Base-by-base conservation (phyloP, 2,888 invertebrate species). In the Aporophyla nigra region DNA sequence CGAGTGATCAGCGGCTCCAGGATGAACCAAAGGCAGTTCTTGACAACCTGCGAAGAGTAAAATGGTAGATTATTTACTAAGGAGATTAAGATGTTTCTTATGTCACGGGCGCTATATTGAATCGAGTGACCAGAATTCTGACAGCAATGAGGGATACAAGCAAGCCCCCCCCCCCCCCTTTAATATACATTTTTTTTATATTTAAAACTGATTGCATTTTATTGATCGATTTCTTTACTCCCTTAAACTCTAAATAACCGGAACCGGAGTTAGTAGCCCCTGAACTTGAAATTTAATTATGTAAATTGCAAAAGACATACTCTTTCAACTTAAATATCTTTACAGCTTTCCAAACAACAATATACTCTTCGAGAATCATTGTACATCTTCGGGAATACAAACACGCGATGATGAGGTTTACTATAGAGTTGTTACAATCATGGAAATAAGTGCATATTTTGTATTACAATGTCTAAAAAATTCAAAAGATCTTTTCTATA, bases 1-100 rank as follows among this genome's bases (percentile, higher is more conserved):
- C 99, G 98, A 10, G 98, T 98, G 91, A 99, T 98, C 72, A 99
- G 96, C 0, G 99, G 99, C 94, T 99, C 99, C 91, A 99, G 96
- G 73, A 99, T 97, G 93, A 99, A 99, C 98, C 99, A 99, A 72
- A 99, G 96, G 94, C 99, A 99, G 91, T 98, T 98, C 91, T 98
- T 98, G 82, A 99, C 97, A 81, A 97, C 96, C 97, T 97, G 89
- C 0, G 80, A 84, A 54, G 56, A 83, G 54, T 62, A 5, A 14
- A 14, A 58, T 56, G 2, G 4, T 58, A 19, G n/a, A 67, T 67
- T 67, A 67, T 33, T 51, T 33, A 16, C 7, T 16, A 27, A 21
- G 2, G 19, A 12, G 6, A 27, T 49, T 27, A 21, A 21, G 14
- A 7, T 46, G 24, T 21, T 21, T 43, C 6, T 46, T 24, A 19